These are phyloP conservation scores for Halcyon smyrnensis DNA, from an alignment of 2,797 vertebrate species.

Conservation along the genomic window DNA sequence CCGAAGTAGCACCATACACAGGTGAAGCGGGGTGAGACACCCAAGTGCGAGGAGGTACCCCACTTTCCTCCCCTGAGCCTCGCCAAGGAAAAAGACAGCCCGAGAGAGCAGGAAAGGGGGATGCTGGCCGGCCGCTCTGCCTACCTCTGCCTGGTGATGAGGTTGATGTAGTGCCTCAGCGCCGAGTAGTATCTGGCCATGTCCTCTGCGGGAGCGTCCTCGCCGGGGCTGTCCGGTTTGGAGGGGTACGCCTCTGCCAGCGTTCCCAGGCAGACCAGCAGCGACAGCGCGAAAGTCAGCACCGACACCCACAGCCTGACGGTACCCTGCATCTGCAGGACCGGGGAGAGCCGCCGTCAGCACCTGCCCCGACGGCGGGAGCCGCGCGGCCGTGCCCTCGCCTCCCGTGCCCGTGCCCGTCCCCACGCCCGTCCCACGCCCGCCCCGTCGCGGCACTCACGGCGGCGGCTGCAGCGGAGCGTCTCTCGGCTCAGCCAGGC, in stretches of 20 bases:
- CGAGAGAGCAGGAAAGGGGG: neutral
- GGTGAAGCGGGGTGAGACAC: neutral
- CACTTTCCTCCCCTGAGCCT: neutral
- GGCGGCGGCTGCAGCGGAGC: neutral
- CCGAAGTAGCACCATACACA: neutral
- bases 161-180: slow-evolving; percentile 98
- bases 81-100: neutral
- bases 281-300: slow-evolving; percentile 87
- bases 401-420: fast-evolving
- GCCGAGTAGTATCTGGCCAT: slow-evolving; percentile 98
- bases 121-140: neutral
- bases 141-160: slow-evolving; percentile 98
- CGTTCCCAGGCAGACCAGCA: slow-evolving; percentile 90
- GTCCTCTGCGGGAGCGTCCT: slow-evolving; percentile 93
- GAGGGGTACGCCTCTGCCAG: slow-evolving; percentile 93
- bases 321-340: slow-evolving; percentile 90
- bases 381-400: neutral
- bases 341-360: neutral
- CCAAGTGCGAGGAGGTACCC: neutral
- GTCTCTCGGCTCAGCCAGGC: neutral
- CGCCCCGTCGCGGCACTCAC: slow-evolving; percentile 38
- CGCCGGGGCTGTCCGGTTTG: slow-evolving; percentile 95
- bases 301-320: slow-evolving; percentile 86
- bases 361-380: neutral
- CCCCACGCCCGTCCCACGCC: neutral